Percentiles rank a stretch among this genome's conserved stretches.
Conservation (phyloP, 2,797 vertebrate genomes). For the Anabas testudineus region DNA sequence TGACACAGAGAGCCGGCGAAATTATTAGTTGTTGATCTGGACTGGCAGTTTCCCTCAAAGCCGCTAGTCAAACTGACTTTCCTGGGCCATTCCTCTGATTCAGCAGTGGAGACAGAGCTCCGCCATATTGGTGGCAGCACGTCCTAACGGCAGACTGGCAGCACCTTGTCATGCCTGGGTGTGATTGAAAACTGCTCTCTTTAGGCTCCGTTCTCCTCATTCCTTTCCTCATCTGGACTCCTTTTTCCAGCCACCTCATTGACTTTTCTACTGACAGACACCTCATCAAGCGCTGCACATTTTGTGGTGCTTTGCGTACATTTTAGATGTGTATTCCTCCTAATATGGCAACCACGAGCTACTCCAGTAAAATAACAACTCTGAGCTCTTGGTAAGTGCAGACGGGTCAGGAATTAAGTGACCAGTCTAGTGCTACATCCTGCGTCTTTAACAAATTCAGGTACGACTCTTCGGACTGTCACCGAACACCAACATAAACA, state of each 20-base stretch:
- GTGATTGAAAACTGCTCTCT: neutral
- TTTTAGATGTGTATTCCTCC: neutral
- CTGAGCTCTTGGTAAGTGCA: too few species aligned
- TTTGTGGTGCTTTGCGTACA: neutral
- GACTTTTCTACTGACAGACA: neutral
- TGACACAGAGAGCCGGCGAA: neutral
- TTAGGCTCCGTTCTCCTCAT: neutral
- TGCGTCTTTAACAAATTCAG: neutral
- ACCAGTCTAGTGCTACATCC: neutral
- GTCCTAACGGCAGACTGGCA: neutral
- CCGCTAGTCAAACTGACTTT: neutral
- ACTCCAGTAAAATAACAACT: too few species aligned
- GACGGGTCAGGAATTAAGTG: too few species aligned
- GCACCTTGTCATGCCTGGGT: neutral
- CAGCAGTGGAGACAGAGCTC: neutral
- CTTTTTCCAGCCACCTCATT: neutral
- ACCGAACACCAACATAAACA: too few species aligned
- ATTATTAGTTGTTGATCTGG: neutral
- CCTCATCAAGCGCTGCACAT: neutral
- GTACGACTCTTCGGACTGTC: neutral
- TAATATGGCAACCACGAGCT: too few species aligned
- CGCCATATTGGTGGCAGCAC: neutral
- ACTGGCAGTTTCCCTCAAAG: neutral
- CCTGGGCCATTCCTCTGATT: neutral
- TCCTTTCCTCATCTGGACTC: slow-evolving; percentile 1